phyloP scores from a whole-genome alignment of 1,140 invertebrate species.

The Drosophila melanogaster region Release_6_plus_ISO1_MT NT_037436.4:12434501-12435000 shows the following conservation, averaged over 20 bases:
- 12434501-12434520: conserved; percentile 35
- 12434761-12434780: conserved; percentile 9
- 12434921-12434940: conserved; percentile 20
- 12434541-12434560: conserved; percentile 28
- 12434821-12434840: conserved; percentile 68
- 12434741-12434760: background rate
- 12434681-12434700: conserved; percentile 10
- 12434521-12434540: conserved; percentile 73
- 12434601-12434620: conserved; percentile 1
- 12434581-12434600: conserved; percentile 30
- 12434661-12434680: conserved; percentile 2
- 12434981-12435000: background rate
- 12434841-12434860: conserved; percentile 80
- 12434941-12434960: conserved; percentile 26
- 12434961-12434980: background rate
- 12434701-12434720: conserved; percentile 8
- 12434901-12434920: conserved; percentile 51
- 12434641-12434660: background rate
- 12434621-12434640: conserved; percentile 3
- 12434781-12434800: background rate
- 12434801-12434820: conserved; percentile 45
- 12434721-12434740: background rate
- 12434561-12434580: conserved; percentile 45
- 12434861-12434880: conserved; percentile 80
- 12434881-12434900: conserved; percentile 56